phyloP scores from a whole-genome alignment of 2,888 invertebrate species.

The Criorhina ranunculi region DNA sequence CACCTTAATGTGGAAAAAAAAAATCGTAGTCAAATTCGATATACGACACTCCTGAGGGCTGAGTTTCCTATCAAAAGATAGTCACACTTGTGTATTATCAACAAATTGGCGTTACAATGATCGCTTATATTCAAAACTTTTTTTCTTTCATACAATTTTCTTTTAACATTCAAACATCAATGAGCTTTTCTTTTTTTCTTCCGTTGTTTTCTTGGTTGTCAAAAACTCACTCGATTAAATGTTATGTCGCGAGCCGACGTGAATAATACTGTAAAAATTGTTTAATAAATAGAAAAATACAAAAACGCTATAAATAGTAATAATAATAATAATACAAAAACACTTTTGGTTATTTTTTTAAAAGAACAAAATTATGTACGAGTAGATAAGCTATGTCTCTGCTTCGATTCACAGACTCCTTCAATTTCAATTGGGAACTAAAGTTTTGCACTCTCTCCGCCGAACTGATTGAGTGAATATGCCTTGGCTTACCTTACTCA shows the following conservation, averaged over 20 bases:
- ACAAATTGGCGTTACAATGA: conserved; percentile 37
- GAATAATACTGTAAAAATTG: conserved; percentile 18
- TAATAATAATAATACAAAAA: conserved; percentile 27
- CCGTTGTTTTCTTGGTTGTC: conserved; percentile 1
- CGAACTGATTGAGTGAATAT: conserved; percentile 68
- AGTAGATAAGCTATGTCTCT: conserved; percentile 33
- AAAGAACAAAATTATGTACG: conserved; percentile 46
- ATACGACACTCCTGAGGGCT: conserved; percentile 49
- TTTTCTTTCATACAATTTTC: conserved; percentile 14
- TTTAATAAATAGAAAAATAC: conserved; percentile 14
- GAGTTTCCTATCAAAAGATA: conserved; percentile 63
- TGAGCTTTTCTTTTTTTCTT: conserved; percentile 25
- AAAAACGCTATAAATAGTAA: conserved; percentile 5
- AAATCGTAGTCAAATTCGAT: conserved; percentile 24
- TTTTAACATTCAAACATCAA: conserved; percentile 25
- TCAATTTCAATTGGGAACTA: conserved; percentile 72
- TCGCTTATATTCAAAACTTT: not conserved
- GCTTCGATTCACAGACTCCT: conserved; percentile 71
- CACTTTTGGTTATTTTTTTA: not conserved
- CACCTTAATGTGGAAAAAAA: conserved; percentile 66
- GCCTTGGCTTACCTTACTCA: conserved; percentile 59
- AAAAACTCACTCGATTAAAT: conserved; percentile 49
- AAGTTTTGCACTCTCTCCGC: conserved; percentile 72
- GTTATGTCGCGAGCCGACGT: conserved; percentile 25
- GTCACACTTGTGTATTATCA: conserved; percentile 51